Percentiles rank a stretch among this genome's conserved stretches.
Evolutionary conservation across 23 tunicate species (phyloP).

Genomic region (Phallusia fumigata): DNA sequence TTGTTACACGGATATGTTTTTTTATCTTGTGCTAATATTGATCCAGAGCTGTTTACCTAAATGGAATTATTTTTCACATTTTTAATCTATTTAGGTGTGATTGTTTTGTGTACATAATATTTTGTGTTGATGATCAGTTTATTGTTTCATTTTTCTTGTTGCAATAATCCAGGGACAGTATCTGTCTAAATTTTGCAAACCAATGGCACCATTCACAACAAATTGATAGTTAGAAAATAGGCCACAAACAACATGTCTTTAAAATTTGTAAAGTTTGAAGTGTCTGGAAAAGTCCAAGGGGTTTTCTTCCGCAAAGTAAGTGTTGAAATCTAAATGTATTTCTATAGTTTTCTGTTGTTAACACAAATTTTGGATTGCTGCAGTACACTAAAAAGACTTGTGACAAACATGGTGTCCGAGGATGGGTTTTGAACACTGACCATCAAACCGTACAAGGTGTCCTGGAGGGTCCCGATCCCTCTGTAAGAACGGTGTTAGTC

Average conservation of each 20-base stretch:
- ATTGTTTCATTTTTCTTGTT: background rate
- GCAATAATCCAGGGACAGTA: background rate
- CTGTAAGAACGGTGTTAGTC: slow-evolving; percentile 40
- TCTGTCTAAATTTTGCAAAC: background rate
- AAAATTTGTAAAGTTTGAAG: slow-evolving; percentile 66
- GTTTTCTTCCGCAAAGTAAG: slow-evolving; percentile 83
- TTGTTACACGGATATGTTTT: too few species aligned
- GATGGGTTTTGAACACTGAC: slow-evolving; percentile 87
- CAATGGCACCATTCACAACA: too few species aligned
- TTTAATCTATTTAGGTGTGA: too few species aligned
- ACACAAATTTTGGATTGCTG: background rate
- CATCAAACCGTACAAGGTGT: slow-evolving; percentile 85
- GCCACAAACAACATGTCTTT: background rate
- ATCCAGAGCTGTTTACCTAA: too few species aligned
- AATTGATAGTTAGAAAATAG: background rate
- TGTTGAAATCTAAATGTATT: background rate
- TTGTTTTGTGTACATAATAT: background rate
- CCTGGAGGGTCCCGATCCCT: slow-evolving; percentile 50
- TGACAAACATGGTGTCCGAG: slow-evolving; percentile 61
- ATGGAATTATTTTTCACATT: too few species aligned
- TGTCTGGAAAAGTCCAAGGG: slow-evolving; percentile 86
- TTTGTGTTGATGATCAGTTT: background rate
- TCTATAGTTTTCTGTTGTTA: background rate
- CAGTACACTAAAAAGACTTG: slow-evolving; percentile 79
- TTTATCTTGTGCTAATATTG: too few species aligned